Percentiles rank a stretch among this genome's conserved stretches.
phyloP scores from a whole-genome alignment of 2,888 invertebrate species.

The Amphimallon solstitiale region DNA sequence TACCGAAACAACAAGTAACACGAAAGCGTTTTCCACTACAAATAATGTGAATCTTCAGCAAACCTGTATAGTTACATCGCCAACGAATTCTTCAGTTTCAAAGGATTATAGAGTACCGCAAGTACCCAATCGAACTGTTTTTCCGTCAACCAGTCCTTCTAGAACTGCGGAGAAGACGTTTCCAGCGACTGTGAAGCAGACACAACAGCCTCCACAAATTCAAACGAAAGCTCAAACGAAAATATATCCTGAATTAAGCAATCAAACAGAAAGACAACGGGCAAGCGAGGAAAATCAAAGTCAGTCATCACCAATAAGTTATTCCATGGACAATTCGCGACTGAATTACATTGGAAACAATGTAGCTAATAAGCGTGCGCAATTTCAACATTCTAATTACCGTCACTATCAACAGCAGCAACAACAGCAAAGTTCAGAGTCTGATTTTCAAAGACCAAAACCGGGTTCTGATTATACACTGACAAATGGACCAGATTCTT shows the following conservation, averaged over 20 bases:
- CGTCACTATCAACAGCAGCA: constrained; percentile 67
- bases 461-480: constrained; percentile 64
- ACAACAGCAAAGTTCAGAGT: constrained; percentile 64
- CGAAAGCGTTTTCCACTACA: constrained; percentile 57
- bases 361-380: constrained; percentile 62
- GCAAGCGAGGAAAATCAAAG: constrained; percentile 66
- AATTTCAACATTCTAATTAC: constrained; percentile 65
- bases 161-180: constrained; percentile 61
- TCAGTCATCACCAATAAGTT: constrained; percentile 79
- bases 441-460: constrained; percentile 68
- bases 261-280: constrained; percentile 56
- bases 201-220: constrained; percentile 65
- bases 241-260: constrained; percentile 75
- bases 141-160: constrained; percentile 59
- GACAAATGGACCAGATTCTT: constrained; percentile 67
- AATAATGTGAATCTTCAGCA: constrained; percentile 71
- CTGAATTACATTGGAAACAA: constrained; percentile 70
- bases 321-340: constrained; percentile 77
- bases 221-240: constrained; percentile 83
- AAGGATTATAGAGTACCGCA: constrained; percentile 74
- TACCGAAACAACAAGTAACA: constrained; percentile 49
- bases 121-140: constrained; percentile 63
- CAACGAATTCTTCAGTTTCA: constrained; percentile 65
- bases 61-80: constrained; percentile 79
- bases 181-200: constrained; percentile 54